Percentiles rank a stretch among this genome's conserved stretches.
Conservation (phyloP, 2,888 invertebrate species). For the Drosophila mulleri region DNA sequence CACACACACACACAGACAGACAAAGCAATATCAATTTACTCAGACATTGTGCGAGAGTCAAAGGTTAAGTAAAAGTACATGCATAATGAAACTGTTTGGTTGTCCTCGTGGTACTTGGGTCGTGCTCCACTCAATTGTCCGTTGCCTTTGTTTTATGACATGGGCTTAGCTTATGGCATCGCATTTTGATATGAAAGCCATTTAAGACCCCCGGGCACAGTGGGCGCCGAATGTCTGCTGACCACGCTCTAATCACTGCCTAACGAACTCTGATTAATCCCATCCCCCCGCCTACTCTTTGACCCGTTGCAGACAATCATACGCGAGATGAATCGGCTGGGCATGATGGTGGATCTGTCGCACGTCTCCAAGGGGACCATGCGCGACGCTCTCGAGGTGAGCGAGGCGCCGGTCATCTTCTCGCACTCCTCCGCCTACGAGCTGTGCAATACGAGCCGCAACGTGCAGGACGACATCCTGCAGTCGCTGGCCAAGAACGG, state of each 20-base stretch:
- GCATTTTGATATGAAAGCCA: constrained; percentile 54
- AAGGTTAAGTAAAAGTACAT: constrained; percentile 76
- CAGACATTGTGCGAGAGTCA: constrained; percentile 53
- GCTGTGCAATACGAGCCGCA: constrained; percentile 92
- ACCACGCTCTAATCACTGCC: constrained; percentile 56
- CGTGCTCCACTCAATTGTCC: constrained; percentile 37
- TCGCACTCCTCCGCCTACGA: constrained; percentile 94
- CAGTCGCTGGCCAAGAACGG: constrained; percentile 90
- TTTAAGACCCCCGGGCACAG: constrained; percentile 31
- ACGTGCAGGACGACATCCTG: constrained; percentile 92
- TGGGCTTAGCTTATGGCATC: constrained; percentile 53
- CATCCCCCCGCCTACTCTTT: background rate
- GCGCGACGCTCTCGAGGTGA: constrained; percentile 91
- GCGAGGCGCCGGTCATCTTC: constrained; percentile 93
- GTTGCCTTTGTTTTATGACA: constrained; percentile 79
- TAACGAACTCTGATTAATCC: constrained; percentile 52
- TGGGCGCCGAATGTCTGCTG: constrained; percentile 6
- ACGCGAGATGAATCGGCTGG: constrained; percentile 94
- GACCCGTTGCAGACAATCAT: constrained; percentile 88
- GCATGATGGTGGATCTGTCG: constrained; percentile 94
- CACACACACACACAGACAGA: background rate
- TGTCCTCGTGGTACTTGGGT: constrained; percentile 23
- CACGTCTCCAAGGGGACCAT: constrained; percentile 93
- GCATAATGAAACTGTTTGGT: constrained; percentile 62
- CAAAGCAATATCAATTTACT: constrained; percentile 72